Base-by-base conservation (phyloP, 2,797 vertebrate species). In the Dicrostonyx torquatus region DNA sequence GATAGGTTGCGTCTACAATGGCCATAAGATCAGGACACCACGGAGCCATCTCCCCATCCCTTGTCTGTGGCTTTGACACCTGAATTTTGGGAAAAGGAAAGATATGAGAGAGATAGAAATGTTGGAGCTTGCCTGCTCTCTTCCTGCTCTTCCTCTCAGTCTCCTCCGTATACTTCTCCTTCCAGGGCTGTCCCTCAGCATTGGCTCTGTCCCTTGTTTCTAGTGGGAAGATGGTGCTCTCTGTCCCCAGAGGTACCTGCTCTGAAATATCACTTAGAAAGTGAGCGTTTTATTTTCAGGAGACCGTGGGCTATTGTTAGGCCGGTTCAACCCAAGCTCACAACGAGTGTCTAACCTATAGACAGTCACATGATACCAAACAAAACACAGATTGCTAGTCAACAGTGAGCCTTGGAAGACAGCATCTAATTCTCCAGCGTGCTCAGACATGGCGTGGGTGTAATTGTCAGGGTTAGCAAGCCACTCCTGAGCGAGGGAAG, bases 391-490 rank as follows among this genome's bases (percentile, higher is more conserved):
- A 79, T 73, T 94, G 50, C 73, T 93, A 92, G 92, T 73, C 92
- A 95, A 93, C 29, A 94, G 92, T 95, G 97, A 95, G 79, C 53
- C 29, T 7, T 91, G 72, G 89, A 58, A 95, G 96, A 75, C 34
- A 82, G 90, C 82, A 80, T 92, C 73, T 95, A 93, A 87, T 92
- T 95, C 92, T 43, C 75, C 68, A 55, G 84, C 5, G 0, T 53
- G 20, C 73, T 93, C 53, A 90, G 73, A 90, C 77, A 58, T 5
- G 3, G 11, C 0, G 84, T 96, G 91, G 91, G 89, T 90, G 62
- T 85, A 79, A 88, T 4, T 58, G 89, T 94, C 89, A 92, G n/a
- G 76, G 43, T 73, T 37, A 64, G 89, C 58, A 78, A 75, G 73
- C 83, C 60, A 55, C 50, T 85, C 40, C 58, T 53, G 50, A 88